Evolutionary conservation across 1,140 invertebrate genomes (phyloP).

Genomic region (Drosophila obscura): DNA sequence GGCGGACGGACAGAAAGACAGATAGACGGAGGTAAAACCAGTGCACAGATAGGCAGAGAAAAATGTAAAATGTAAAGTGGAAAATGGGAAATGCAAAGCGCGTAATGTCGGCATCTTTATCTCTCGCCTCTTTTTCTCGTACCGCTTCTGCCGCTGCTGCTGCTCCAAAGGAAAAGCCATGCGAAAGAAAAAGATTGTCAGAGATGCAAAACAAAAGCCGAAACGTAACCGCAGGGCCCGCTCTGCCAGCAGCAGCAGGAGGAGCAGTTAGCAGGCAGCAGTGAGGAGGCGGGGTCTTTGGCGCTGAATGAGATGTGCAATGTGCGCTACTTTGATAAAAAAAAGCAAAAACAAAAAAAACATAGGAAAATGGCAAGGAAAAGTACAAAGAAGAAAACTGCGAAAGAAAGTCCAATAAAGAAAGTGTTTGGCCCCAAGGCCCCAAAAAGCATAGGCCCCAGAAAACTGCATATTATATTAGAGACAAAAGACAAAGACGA

Average conservation of each 20-base stretch:
- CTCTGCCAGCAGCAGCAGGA: not conserved
- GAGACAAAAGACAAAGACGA: constrained; percentile 43
- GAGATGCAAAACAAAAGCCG: constrained; percentile 66
- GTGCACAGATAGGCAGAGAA: constrained; percentile 23
- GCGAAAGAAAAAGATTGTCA: constrained; percentile 59
- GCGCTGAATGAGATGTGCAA: constrained; percentile 39
- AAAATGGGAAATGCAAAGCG: constrained; percentile 61
- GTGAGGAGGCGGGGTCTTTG: not conserved
- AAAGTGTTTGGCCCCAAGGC: constrained; percentile 76
- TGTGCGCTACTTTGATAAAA: constrained; percentile 57
- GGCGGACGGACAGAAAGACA: not conserved
- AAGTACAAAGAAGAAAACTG: constrained; percentile 38
- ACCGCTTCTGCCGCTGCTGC: too few species aligned
- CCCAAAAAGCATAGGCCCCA: constrained; percentile 29
- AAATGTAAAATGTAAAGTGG: constrained; percentile 46
- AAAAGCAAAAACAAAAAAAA: not conserved
- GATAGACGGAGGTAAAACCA: constrained; percentile 9
- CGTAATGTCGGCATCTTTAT: constrained; percentile 70
- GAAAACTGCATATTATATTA: constrained; percentile 59
- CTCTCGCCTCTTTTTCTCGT: constrained; percentile 18
- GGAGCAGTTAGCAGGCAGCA: constrained; percentile 3
- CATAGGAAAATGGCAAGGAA: constrained; percentile 26
- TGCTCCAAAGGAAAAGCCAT: constrained; percentile 38
- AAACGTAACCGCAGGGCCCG: constrained; percentile 51
- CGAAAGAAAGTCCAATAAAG: constrained; percentile 72